Evolutionary conservation across 2,888 invertebrate species (phyloP).

Genomic region (Ditula angustiorana): DNA sequence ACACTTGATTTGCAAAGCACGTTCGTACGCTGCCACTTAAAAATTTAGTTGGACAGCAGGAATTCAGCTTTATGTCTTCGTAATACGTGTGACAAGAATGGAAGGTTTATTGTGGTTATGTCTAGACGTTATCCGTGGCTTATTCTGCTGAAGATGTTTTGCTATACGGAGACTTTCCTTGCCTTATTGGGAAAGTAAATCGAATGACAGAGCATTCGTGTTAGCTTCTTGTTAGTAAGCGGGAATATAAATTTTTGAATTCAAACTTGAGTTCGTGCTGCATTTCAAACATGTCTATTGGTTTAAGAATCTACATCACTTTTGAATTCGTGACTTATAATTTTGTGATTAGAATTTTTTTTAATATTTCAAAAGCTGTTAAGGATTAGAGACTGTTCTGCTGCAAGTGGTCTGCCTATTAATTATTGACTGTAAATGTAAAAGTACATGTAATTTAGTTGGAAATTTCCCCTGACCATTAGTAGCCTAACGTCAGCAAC

Average conservation of each 20-base stretch:
- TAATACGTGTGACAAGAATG: constrained; percentile 50
- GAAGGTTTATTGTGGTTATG: constrained; percentile 53
- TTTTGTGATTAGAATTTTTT: constrained; percentile 3
- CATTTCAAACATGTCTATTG: constrained; percentile 61
- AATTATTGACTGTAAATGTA: background rate
- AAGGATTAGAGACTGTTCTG: background rate
- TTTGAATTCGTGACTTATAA: constrained; percentile 26
- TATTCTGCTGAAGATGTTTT: constrained; percentile 68
- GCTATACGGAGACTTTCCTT: constrained; percentile 72
- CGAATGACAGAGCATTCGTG: constrained; percentile 67
- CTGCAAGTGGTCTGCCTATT: background rate
- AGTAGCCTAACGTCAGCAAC: constrained; percentile 45
- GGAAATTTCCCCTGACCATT: constrained; percentile 23
- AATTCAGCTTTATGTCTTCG: constrained; percentile 58
- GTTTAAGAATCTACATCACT: constrained; percentile 58
- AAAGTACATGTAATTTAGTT: background rate
- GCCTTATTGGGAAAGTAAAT: constrained; percentile 72
- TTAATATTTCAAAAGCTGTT: too few relatives aligned
- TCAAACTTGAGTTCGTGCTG: constrained; percentile 49
- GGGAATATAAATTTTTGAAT: constrained; percentile 45
- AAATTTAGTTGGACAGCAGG: constrained; percentile 45
- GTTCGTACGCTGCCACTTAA: constrained; percentile 57
- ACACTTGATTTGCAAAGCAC: constrained; percentile 84
- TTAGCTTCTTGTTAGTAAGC: constrained; percentile 66
- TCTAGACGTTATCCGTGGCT: constrained; percentile 60